Evolutionary conservation across 2,888 invertebrate species (phyloP).

Genomic region (Orchesellides sinensis): DNA sequence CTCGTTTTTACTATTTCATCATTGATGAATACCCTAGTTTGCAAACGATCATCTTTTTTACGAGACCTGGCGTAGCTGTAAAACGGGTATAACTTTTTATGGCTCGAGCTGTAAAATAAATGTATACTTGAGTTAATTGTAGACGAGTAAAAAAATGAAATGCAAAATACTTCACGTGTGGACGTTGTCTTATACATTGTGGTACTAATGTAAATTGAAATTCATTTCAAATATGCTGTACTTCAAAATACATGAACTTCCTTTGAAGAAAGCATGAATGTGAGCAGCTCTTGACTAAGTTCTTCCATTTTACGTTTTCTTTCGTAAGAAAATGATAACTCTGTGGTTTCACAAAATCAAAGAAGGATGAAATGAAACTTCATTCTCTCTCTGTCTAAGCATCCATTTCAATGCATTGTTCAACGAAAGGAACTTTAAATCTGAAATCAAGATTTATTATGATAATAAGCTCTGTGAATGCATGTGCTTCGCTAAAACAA

Average conservation of each 20-base stretch:
- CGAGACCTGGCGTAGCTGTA: too few relatives aligned
- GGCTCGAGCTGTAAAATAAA: too few relatives aligned
- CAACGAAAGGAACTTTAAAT: conserved; percentile 26
- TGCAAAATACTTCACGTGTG: not conserved
- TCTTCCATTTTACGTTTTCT: not conserved
- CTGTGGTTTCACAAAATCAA: conserved; percentile 19
- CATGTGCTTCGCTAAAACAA: too few relatives aligned
- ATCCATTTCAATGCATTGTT: conserved; percentile 8
- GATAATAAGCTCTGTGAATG: conserved; percentile 55
- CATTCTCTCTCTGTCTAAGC: not conserved
- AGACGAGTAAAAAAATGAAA: too few relatives aligned
- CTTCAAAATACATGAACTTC: conserved; percentile 14
- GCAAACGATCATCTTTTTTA: not conserved
- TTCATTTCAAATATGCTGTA: not conserved
- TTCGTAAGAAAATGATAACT: conserved; percentile 11
- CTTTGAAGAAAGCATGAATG: conserved; percentile 8
- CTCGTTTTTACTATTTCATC: not conserved
- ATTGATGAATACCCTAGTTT: not conserved
- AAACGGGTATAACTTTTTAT: too few relatives aligned
- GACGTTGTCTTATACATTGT: not conserved
- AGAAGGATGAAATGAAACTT: conserved; percentile 35
- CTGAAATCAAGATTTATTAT: conserved; percentile 57
- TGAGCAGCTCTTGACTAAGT: conserved; percentile 51
- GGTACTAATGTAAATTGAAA: not conserved
- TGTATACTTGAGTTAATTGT: too few relatives aligned